Evolutionary conservation across 2,113 vertebrate species (phyloP).

Genomic region (Jaculus jaculus): DNA sequence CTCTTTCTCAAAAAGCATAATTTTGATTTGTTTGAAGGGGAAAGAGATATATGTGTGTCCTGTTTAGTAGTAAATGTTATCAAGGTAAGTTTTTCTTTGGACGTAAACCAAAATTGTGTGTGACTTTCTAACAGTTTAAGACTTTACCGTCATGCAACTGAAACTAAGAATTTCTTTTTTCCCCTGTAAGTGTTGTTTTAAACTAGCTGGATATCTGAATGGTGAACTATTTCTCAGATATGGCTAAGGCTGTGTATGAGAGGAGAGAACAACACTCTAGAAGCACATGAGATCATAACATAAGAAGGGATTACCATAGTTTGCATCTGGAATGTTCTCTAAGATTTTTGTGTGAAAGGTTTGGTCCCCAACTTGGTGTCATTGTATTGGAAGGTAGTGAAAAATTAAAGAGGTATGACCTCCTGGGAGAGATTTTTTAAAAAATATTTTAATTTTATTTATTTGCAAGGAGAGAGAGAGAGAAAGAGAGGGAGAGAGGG

Average conservation of each 20-base stretch:
- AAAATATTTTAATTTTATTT: too few relatives aligned
- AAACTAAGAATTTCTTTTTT: not conserved
- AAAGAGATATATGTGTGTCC: not conserved
- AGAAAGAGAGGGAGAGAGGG: too few relatives aligned
- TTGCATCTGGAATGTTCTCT: too few relatives aligned
- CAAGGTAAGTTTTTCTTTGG: slow-evolving; percentile 23
- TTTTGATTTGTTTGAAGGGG: slow-evolving; percentile 39
- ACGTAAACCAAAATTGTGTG: slow-evolving; percentile 6
- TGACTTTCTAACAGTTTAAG: not conserved
- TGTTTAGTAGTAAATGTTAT: slow-evolving; percentile 35
- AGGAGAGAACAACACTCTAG: not conserved
- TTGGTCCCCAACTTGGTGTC: not conserved
- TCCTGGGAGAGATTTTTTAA: too few relatives aligned
- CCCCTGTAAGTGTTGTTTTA: not conserved
- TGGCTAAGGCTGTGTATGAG: not conserved
- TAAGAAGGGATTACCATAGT: not conserved
- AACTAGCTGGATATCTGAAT: not conserved
- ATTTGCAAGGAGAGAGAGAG: too few relatives aligned
- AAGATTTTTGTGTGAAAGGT: too few relatives aligned
- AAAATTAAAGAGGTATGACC: not conserved
- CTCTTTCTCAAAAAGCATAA: not conserved
- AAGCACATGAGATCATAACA: not conserved
- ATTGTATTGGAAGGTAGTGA: not conserved
- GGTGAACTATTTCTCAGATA: not conserved
- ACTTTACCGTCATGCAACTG: not conserved